Evolutionary conservation across 2,888 invertebrate genomes (phyloP).

Genomic region (Eupithecia subumbrata): DNA sequence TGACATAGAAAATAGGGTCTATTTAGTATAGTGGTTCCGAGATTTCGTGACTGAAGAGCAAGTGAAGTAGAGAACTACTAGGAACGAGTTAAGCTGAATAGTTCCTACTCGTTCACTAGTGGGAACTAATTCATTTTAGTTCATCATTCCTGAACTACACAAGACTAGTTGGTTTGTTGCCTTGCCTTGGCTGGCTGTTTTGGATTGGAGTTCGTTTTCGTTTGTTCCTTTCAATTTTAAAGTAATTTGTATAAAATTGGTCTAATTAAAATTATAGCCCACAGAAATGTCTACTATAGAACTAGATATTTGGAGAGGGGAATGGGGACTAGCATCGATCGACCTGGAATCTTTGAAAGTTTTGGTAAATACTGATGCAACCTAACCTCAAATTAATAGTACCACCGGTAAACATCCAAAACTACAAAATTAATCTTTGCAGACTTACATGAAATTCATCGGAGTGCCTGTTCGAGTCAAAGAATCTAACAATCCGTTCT

Average conservation of each 20-base stretch:
- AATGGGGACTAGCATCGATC: conserved; percentile 94
- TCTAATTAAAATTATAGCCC: neutral
- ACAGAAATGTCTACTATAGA: conserved; percentile 75
- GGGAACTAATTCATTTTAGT: too few relatives aligned
- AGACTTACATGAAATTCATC: conserved; percentile 89
- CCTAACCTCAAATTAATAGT: conserved; percentile 54
- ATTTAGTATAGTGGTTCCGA: too few relatives aligned
- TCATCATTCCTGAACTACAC: too few relatives aligned
- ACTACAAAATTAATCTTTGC: conserved; percentile 45
- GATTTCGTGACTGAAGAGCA: too few relatives aligned
- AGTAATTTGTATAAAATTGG: neutral
- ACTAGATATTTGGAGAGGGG: conserved; percentile 92
- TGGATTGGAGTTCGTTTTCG: too few relatives aligned
- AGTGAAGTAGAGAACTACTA: too few relatives aligned
- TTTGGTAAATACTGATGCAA: conserved; percentile 83
- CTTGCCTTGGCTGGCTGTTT: too few relatives aligned
- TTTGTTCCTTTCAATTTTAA: too few relatives aligned
- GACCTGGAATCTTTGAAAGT: conserved; percentile 92
- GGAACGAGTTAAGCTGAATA: too few relatives aligned
- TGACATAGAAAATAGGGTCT: too few relatives aligned
- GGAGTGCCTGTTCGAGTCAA: conserved; percentile 89
- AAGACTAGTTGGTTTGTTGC: too few relatives aligned
- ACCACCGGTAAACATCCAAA: conserved; percentile 56
- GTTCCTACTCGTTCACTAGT: too few relatives aligned
- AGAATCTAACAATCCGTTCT: conserved; percentile 88